Conservation (phyloP, 2,888 invertebrate species). For the Tenthredo mesomela region DNA sequence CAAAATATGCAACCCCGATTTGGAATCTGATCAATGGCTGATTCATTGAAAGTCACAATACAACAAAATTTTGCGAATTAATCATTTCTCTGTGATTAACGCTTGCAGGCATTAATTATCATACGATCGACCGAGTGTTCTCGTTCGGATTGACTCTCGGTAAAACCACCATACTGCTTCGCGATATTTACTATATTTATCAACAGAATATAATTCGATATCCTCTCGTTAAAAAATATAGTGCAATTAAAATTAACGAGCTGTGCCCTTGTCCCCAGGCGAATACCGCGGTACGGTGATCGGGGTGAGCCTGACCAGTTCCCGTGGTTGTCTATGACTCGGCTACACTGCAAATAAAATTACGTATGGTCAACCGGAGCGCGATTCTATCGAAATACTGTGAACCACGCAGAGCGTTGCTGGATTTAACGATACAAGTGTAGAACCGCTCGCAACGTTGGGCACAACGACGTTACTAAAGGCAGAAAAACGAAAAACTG, state of each 20-base stretch:
- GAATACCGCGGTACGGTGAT: constrained; percentile 4
- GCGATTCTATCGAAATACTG: constrained; percentile 16
- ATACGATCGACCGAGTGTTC: background rate
- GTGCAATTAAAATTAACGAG: constrained; percentile 52
- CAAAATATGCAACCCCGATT: background rate
- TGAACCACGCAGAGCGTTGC: background rate
- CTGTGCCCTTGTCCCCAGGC: constrained; percentile 20
- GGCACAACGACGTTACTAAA: background rate
- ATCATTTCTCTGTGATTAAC: background rate
- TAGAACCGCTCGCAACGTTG: constrained; percentile 5
- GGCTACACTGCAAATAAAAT: constrained; percentile 27
- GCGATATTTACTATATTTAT: constrained; percentile 16
- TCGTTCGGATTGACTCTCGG: background rate
- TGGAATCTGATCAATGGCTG: background rate
- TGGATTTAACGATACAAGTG: background rate
- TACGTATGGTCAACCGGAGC: constrained; percentile 42
- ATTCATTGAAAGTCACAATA: background rate
- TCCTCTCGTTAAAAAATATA: constrained; percentile 27
- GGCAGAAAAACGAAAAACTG: background rate
- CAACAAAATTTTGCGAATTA: background rate
- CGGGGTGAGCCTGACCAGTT: background rate
- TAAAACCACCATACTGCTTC: background rate
- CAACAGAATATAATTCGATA: constrained; percentile 39
- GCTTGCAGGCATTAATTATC: background rate
- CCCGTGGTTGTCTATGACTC: constrained; percentile 25